phyloP scores from a whole-genome alignment of 2,888 invertebrate genomes.

The Tortrix viridana region DNA sequence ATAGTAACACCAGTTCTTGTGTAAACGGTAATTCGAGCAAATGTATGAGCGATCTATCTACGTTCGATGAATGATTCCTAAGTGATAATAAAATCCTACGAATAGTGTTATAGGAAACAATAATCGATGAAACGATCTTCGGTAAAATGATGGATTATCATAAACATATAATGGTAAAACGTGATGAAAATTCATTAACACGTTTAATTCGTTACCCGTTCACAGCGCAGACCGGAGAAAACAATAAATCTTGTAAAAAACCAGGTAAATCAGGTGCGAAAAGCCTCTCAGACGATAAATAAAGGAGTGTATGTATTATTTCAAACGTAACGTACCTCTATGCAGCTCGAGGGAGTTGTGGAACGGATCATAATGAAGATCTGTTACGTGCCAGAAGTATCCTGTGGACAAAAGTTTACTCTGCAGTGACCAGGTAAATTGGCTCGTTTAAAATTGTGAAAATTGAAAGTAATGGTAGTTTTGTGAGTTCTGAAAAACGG shows the following conservation, averaged over 20 bases:
- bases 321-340: conserved; percentile 69
- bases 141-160: too few species aligned
- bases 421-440: conserved; percentile 13
- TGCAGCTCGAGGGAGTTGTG: conserved; percentile 80
- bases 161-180: too few species aligned
- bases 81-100: too few species aligned
- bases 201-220: too few species aligned
- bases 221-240: too few species aligned
- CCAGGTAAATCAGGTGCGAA: conserved; percentile 1
- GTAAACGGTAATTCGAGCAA: too few species aligned
- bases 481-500: background rate
- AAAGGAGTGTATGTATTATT: conserved; percentile 22
- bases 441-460: conserved; percentile 8
- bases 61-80: too few species aligned
- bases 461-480: conserved; percentile 22
- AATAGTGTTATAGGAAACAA: too few species aligned
- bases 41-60: too few species aligned
- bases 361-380: conserved; percentile 95
- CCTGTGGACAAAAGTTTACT: conserved; percentile 86
- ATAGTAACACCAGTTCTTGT: too few species aligned
- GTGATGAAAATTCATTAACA: too few species aligned
- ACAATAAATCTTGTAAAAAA: conserved; percentile 2
- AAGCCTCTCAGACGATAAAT: conserved; percentile 17
- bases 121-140: too few species aligned
- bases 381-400: conserved; percentile 98